Evolutionary conservation across 2,113 vertebrate species (phyloP).

Genomic region (Poeciliopsis retropinna): DNA sequence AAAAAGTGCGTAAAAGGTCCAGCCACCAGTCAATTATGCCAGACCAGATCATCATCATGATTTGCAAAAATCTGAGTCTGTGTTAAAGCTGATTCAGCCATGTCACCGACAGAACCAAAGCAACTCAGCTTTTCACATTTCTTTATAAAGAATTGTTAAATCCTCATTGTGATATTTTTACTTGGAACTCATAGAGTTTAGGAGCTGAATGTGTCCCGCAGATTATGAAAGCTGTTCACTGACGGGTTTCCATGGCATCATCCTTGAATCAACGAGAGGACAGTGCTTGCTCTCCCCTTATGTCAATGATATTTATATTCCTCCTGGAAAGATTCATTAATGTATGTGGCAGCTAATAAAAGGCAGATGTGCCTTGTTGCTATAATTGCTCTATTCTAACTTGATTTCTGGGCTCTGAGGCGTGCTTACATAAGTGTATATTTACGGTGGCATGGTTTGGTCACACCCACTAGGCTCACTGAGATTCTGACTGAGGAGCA

Average conservation of each 20-base stretch:
- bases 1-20: not conserved
- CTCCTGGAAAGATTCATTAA: constrained; percentile 52
- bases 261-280: constrained; percentile 40
- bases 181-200: constrained; percentile 16
- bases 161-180: constrained; percentile 40
- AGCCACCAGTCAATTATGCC: constrained; percentile 1
- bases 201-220: constrained; percentile 38
- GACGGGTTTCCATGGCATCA: constrained; percentile 41
- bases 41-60: constrained; percentile 17
- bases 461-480: constrained; percentile 45
- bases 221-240: constrained; percentile 36
- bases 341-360: constrained; percentile 67
- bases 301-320: constrained; percentile 56
- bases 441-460: constrained; percentile 50
- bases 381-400: constrained; percentile 66
- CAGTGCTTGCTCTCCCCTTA: constrained; percentile 30
- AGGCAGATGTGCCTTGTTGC: constrained; percentile 66
- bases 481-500: constrained; percentile 50
- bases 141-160: constrained; percentile 29
- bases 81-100: constrained; percentile 1
- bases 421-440: constrained; percentile 46
- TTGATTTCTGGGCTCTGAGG: constrained; percentile 51
- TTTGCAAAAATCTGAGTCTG: constrained; percentile 20
- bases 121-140: constrained; percentile 34
- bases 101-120: constrained; percentile 7